phyloP scores from a whole-genome alignment of 1,140 invertebrate species.

The Drosophila melanica region DNA sequence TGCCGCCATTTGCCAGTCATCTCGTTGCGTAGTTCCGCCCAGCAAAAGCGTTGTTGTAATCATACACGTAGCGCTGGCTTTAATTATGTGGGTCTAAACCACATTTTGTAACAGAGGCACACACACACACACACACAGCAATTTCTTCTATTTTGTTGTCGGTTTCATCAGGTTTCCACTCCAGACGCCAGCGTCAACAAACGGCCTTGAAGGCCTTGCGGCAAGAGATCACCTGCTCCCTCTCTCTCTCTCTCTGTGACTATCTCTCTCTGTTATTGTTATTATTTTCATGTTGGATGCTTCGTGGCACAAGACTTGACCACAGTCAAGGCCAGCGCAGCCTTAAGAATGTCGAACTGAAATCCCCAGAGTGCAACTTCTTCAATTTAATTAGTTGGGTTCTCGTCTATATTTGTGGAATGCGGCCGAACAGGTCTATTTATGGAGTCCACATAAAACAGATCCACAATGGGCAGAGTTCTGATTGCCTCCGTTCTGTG shows the following conservation, averaged over 20 bases:
- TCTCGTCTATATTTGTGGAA: constrained; percentile 30
- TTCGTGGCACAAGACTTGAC: constrained; percentile 23
- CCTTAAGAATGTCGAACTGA: constrained; percentile 20
- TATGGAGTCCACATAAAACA: constrained; percentile 18
- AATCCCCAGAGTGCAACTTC: constrained; percentile 30
- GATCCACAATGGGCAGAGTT: not conserved
- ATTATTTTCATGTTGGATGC: constrained; percentile 17
- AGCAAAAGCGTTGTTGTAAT: constrained; percentile 24
- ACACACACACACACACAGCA: constrained; percentile 7
- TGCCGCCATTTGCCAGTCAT: constrained; percentile 25
- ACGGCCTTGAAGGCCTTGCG: constrained; percentile 36
- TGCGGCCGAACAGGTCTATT: constrained; percentile 34
- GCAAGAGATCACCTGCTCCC: constrained; percentile 11
- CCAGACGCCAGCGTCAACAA: constrained; percentile 31
- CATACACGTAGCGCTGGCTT: constrained; percentile 20
- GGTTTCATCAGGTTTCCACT: constrained; percentile 29
- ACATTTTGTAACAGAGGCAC: constrained; percentile 22
- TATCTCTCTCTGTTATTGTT: not conserved
- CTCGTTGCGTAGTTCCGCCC: constrained; percentile 35
- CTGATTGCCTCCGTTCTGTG: not conserved
- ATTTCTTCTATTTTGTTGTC: constrained; percentile 42
- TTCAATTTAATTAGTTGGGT: constrained; percentile 21
- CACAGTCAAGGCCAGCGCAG: constrained; percentile 40
- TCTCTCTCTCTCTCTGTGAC: not conserved
- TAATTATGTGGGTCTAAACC: constrained; percentile 32